Evolutionary conservation across 1,140 invertebrate genomes (phyloP), one percentile per base, ranked within the genome.

Genomic region (Sarcophaga peregrina): DNA sequence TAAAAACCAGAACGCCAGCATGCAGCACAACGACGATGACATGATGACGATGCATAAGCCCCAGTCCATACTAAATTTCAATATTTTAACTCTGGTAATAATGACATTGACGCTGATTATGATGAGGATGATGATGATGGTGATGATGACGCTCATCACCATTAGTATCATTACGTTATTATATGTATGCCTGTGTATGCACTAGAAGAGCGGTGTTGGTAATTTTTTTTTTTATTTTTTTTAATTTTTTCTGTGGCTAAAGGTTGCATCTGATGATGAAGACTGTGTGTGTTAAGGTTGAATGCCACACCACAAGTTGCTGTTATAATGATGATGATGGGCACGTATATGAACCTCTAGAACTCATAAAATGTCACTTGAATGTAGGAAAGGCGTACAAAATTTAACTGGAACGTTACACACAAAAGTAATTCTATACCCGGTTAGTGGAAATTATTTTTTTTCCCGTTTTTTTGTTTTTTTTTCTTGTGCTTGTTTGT

Each of bases 301-400:
- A 75, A 75, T 75, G 73, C 45, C 73, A 46, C 37, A 75, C 73
- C 62, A 37, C 25, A 68, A 68, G 62, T 68, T 17, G 17, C 62
- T 68, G 17, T 68, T 68, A 20, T 68, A 9, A 37, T 37, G 25
- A 37, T 37, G 25, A 37, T 37, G 25, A 68, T 20, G 17, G 8
- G 17, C 62, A 68, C 62, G 62, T 68, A 68, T 68, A 20, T 25
- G 62, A 68, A 68, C 62, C 17, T 58, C 54, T 58, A n/a, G 13
- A 37, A 37, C 62, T 68, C 62, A 68, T 68, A 68, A 20, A 68
- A 68, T 68, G 62, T 68, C 62, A 68, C 20, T n/a, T 68, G 20
- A 68, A 68, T 20, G 7, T n/a, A 68, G 5, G 9, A 68, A 68
- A 68, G 25, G n/a, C 13, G 54, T 13, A 58, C 15, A 58, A 58